Evolutionary conservation across 1,140 invertebrate genomes (phyloP), one percentile per base, ranked within the genome.

Genomic region (Calosoma granatense): DNA sequence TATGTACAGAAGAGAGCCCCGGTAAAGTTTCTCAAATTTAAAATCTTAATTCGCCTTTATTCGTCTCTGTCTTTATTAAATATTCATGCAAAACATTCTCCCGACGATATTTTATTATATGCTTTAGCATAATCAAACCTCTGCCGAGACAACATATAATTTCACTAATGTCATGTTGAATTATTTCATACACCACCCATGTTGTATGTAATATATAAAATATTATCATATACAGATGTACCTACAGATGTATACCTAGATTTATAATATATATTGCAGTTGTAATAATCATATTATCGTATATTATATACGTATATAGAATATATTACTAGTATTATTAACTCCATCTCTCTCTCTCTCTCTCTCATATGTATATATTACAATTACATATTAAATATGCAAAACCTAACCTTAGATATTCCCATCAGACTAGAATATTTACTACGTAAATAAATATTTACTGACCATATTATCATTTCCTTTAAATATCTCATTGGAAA

Each of bases 61-160:
- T 47, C 41, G 15, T 47, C 41, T 47, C 41, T 47, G 41, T 17
- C 9, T 47, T 47, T 47, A 47, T 47, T 47, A 47, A 47, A 47
- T 47, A 47, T 47, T 47, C 41, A 47, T 47, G 17, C 17, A 47
- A 47, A 11, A 17, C 41, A 11, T 47, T 17, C n/a, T n/a, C 41
- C 41, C 15, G 17, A 17, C 15, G 6, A 47, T 47, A 47, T 47
- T 47, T 47, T 47, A 47, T 47, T 47, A 47, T 47, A 47, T 17
- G 15, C 15, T 47, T 47, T 47, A 47, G 41, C 41, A 47, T 47
- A 47, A 47, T 47, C 41, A 11, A 47, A n/a, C n/a, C n/a, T n/a
- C 41, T 47, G 17, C 17, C 9, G 9, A 47, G 41, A 6, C 41
- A 47, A 6, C 41, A 47, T 47, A 47, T 17, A 11, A 47, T 47